phyloP scores from a whole-genome alignment of 2,113 vertebrate species.

The Poecile atricapillus region DNA sequence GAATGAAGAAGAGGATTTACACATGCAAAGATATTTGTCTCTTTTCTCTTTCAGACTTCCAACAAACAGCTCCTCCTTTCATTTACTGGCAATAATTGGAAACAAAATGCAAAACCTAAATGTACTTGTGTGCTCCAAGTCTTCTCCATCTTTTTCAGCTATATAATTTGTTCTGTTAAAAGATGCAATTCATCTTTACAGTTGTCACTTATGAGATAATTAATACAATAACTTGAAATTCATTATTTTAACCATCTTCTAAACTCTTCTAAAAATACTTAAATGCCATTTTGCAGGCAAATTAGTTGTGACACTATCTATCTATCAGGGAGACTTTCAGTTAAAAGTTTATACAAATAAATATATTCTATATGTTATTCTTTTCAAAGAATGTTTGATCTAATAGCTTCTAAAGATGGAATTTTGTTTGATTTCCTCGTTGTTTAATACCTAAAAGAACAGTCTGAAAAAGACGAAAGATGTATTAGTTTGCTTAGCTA shows the following conservation, averaged over 20 bases:
- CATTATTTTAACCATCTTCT: neutral
- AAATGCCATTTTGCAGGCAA: neutral
- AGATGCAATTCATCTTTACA: neutral
- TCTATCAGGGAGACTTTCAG: neutral
- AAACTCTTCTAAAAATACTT: neutral
- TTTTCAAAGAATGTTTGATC: conserved; percentile 57
- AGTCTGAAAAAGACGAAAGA: neutral
- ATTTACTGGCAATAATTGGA: neutral
- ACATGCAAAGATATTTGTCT: conserved; percentile 12
- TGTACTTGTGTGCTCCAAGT: neutral
- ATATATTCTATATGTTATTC: conserved; percentile 23
- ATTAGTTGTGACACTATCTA: neutral
- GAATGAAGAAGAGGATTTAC: conserved; percentile 28
- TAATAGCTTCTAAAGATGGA: conserved; percentile 18
- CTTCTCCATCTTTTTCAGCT: neutral
- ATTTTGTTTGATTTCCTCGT: conserved; percentile 10
- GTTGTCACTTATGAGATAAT: neutral
- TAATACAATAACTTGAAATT: neutral
- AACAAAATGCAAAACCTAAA: neutral
- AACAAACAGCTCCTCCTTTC: neutral
- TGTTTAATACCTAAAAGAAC: conserved; percentile 43
- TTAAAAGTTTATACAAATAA: conserved; percentile 16
- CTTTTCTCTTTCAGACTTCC: neutral
- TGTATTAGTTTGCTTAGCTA: neutral
- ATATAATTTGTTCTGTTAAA: neutral